phyloP scores from a whole-genome alignment of 2,797 vertebrate species.

The Brachyalestes nurse region DNA sequence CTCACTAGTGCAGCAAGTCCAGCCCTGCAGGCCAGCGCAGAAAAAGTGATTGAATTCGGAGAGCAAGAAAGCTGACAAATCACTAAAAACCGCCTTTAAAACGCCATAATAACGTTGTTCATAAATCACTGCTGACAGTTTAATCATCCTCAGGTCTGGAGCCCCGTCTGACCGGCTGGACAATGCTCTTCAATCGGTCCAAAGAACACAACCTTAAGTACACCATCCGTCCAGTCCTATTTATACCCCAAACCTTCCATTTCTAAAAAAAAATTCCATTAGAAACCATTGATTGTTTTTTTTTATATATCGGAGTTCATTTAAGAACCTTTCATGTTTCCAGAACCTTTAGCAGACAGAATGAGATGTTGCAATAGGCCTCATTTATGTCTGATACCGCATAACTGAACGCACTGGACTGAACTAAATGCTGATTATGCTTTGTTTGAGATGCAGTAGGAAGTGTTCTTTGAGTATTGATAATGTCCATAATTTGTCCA shows the following conservation, averaged over 20 bases:
- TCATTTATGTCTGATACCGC: too few relatives aligned
- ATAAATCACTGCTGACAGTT: slow-evolving; percentile 79
- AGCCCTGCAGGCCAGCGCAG: slow-evolving; percentile 66
- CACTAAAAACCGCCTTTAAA: slow-evolving; percentile 71
- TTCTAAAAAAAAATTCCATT: not conserved
- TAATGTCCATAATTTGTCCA: too few relatives aligned
- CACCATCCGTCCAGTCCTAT: slow-evolving; percentile 35
- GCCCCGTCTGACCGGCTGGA: slow-evolving; percentile 60
- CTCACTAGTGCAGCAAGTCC: slow-evolving; percentile 62
- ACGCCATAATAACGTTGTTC: slow-evolving; percentile 70
- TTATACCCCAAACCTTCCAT: slow-evolving; percentile 23
- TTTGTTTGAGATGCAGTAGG: too few relatives aligned
- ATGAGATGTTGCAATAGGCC: too few relatives aligned
- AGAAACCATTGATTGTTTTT: not conserved
- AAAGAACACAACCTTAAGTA: slow-evolving; percentile 53
- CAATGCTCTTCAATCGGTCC: slow-evolving; percentile 50
- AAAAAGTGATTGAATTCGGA: slow-evolving; percentile 77
- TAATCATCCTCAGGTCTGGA: slow-evolving; percentile 73
- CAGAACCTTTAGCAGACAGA: not conserved
- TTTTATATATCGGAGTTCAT: not conserved
- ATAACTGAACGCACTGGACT: too few relatives aligned
- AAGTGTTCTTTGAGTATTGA: too few relatives aligned
- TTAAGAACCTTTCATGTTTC: not conserved
- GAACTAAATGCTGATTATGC: too few relatives aligned
- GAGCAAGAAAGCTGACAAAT: slow-evolving; percentile 74